Percentiles rank a stretch among this genome's conserved stretches.
Conservation (phyloP, 1,140 invertebrate species). For the Orchestia grillus region DNA sequence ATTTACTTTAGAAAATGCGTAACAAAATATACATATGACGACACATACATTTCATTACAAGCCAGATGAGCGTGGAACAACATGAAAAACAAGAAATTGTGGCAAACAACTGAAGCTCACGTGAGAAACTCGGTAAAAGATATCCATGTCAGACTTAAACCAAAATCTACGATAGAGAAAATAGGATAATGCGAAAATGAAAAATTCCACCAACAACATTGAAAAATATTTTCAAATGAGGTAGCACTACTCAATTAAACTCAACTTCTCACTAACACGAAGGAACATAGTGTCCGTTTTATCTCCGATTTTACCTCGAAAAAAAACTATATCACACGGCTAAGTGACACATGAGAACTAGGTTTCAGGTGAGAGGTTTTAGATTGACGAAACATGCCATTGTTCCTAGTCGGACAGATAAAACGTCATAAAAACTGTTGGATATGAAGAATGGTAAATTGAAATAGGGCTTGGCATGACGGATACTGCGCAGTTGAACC, state of each 20-base stretch:
- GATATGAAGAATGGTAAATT: neutral
- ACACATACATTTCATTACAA: neutral
- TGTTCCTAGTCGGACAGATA: neutral
- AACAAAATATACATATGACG: neutral
- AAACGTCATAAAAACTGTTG: neutral
- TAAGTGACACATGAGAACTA: neutral
- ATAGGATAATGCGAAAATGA: too few relatives aligned
- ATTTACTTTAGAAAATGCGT: too few relatives aligned
- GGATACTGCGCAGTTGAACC: neutral
- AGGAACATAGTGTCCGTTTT: neutral
- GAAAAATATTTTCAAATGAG: neutral
- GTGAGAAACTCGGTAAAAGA: neutral
- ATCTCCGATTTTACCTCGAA: neutral
- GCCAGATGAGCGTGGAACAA: neutral
- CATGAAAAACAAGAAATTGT: neutral
- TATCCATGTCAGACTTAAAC: neutral
- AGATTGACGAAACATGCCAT: neutral
- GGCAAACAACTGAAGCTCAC: neutral
- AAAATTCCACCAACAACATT: neutral
- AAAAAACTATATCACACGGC: neutral
- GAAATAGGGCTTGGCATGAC: neutral
- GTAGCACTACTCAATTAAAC: neutral
- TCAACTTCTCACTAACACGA: neutral
- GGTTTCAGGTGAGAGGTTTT: neutral
- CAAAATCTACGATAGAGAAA: too few relatives aligned